Conservation (phyloP, 2,797 vertebrate genomes). For the Sebastes hopkinsi region DNA sequence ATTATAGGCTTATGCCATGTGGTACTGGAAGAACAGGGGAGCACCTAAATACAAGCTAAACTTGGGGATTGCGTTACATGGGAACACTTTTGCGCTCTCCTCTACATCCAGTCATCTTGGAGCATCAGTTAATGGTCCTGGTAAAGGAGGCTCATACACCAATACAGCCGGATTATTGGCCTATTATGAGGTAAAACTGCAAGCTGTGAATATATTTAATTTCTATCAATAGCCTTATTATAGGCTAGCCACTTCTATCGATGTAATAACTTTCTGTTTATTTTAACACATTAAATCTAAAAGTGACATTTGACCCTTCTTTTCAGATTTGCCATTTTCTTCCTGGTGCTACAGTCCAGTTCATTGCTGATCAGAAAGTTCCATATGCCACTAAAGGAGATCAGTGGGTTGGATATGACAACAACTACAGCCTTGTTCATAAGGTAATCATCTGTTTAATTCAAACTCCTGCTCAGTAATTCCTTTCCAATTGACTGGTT, state of each 20-base stretch:
- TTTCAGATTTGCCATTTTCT: slow-evolving; percentile 80
- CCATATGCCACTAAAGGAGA: slow-evolving; percentile 77
- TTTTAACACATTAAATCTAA: not conserved
- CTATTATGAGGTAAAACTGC: slow-evolving; percentile 80
- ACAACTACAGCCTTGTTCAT: slow-evolving; percentile 68
- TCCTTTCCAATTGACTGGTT: not conserved
- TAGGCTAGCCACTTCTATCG: not conserved
- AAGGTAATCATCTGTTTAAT: slow-evolving; percentile 72
- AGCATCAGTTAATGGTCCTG: slow-evolving; percentile 68
- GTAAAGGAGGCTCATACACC: slow-evolving; percentile 74
- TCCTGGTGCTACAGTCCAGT: slow-evolving; percentile 39
- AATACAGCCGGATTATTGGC: slow-evolving; percentile 79
- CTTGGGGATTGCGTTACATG: slow-evolving; percentile 80
- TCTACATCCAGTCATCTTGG: slow-evolving; percentile 44
- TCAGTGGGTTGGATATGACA: slow-evolving; percentile 85
- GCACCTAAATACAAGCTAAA: slow-evolving; percentile 75
- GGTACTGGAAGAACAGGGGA: slow-evolving; percentile 76
- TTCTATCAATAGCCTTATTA: not conserved
- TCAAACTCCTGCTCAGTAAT: not conserved
- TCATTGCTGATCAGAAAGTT: slow-evolving; percentile 78
- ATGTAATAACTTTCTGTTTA: not conserved
- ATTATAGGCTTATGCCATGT: slow-evolving; percentile 77
- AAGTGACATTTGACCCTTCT: not conserved
- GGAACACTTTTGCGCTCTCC: slow-evolving; percentile 71
- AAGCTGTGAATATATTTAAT: not conserved